Evolutionary conservation across 1,140 invertebrate species (phyloP).

Genomic region (Bombus pascuorum): DNA sequence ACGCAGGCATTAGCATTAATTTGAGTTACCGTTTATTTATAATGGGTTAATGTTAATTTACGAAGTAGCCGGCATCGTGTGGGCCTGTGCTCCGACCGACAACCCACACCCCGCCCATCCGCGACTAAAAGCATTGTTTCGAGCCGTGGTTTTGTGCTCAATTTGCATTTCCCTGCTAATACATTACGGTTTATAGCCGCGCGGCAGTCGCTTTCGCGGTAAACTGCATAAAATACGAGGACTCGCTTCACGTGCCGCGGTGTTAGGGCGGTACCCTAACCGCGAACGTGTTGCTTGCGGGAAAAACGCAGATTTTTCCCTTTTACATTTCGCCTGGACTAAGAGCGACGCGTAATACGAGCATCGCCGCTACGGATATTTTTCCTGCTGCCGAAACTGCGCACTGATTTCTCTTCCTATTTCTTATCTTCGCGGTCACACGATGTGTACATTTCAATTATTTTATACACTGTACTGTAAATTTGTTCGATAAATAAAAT

Average conservation of each 20-base stretch:
- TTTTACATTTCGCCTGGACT: constrained; percentile 23
- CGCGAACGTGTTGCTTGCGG: constrained; percentile 60
- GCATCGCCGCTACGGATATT: not conserved
- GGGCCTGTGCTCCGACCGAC: constrained; percentile 38
- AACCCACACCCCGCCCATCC: constrained; percentile 34
- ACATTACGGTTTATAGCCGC: constrained; percentile 75
- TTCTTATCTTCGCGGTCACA: not conserved
- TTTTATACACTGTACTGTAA: not conserved
- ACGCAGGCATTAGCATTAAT: constrained; percentile 75
- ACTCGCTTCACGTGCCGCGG: constrained; percentile 62
- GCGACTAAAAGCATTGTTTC: constrained; percentile 77
- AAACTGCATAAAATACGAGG: constrained; percentile 74
- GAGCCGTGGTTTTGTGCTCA: constrained; percentile 76
- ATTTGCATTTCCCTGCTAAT: constrained; percentile 78
- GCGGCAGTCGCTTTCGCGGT: constrained; percentile 68
- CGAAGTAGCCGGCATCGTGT: constrained; percentile 67
- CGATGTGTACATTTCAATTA: not conserved
- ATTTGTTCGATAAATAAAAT: not conserved
- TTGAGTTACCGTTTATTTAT: constrained; percentile 77
- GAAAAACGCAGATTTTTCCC: constrained; percentile 63
- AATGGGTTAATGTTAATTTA: constrained; percentile 78
- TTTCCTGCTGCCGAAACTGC: not conserved
- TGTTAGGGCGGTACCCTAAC: constrained; percentile 54
- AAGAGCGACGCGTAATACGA: not conserved
- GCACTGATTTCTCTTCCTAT: not conserved